A percentile compares a stretch with the other conserved stretches of the same genome.
phyloP scores from a whole-genome alignment of 2,113 vertebrate species.

The Xenus cinereus region DNA sequence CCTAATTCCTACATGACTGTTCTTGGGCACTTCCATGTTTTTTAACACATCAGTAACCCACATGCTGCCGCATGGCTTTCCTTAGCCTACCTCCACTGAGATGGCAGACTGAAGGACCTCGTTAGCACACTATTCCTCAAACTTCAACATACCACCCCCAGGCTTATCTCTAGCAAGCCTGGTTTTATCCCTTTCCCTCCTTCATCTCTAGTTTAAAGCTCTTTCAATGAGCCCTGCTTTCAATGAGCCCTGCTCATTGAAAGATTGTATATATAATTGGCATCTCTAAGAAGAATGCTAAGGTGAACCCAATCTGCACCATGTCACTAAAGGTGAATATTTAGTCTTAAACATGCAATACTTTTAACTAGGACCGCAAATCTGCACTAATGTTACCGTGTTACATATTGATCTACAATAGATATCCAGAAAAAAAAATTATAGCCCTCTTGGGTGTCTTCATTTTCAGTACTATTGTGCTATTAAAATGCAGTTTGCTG shows the following conservation, averaged over 20 bases:
- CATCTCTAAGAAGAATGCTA: background rate
- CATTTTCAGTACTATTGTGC: constrained; percentile 22
- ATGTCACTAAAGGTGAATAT: background rate
- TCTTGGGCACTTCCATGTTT: background rate
- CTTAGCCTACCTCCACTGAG: background rate
- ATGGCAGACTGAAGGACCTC: background rate
- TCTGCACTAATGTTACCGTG: background rate
- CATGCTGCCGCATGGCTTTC: background rate
- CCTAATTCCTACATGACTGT: background rate
- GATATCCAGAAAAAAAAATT: background rate
- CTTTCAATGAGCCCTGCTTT: background rate
- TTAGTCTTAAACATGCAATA: background rate
- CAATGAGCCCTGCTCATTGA: background rate
- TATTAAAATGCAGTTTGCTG: constrained; percentile 62
- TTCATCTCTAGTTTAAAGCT: background rate
- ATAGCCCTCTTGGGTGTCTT: background rate
- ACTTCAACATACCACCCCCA: background rate
- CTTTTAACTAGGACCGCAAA: background rate
- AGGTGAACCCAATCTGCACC: background rate
- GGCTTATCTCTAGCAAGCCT: background rate
- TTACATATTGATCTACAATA: background rate
- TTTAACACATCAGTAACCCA: background rate
- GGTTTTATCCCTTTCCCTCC: background rate
- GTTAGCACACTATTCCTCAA: background rate
- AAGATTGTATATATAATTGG: background rate